These are phyloP conservation scores for Protobothrops mucrosquamatus DNA, from an alignment of 2,113 vertebrate genomes.

Conservation along the genomic window DNA sequence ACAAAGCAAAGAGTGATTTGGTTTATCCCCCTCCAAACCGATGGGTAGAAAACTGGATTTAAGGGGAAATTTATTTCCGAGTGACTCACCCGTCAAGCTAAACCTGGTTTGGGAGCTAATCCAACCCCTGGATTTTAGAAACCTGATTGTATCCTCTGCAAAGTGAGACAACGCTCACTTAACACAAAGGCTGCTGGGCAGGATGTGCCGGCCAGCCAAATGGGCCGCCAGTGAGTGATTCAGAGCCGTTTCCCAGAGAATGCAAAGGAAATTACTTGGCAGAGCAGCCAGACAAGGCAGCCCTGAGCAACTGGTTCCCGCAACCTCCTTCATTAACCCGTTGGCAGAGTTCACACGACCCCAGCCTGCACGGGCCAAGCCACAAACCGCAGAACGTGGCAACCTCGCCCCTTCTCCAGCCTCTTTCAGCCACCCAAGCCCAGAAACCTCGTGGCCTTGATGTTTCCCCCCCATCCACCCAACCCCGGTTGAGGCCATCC, in stretches of 20 bases:
- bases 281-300: neutral
- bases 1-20: neutral
- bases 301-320: neutral
- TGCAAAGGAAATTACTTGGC: neutral
- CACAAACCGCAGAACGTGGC: neutral
- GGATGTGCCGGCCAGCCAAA: neutral
- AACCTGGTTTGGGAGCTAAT: neutral
- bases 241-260: neutral
- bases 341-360: neutral
- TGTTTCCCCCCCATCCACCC: too few relatives aligned
- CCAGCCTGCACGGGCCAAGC: neutral
- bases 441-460: neutral
- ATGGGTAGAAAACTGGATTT: neutral
- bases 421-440: neutral
- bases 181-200: neutral
- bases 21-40: neutral
- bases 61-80: neutral
- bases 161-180: neutral
- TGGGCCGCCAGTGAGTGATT: neutral
- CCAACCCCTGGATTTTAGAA: neutral
- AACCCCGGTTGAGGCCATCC: too few relatives aligned
- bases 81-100: neutral
- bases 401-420: neutral
- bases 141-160: neutral
- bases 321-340: neutral